Evolutionary conservation across 2,113 vertebrate species (phyloP).

Genomic region (Upupa epops): DNA sequence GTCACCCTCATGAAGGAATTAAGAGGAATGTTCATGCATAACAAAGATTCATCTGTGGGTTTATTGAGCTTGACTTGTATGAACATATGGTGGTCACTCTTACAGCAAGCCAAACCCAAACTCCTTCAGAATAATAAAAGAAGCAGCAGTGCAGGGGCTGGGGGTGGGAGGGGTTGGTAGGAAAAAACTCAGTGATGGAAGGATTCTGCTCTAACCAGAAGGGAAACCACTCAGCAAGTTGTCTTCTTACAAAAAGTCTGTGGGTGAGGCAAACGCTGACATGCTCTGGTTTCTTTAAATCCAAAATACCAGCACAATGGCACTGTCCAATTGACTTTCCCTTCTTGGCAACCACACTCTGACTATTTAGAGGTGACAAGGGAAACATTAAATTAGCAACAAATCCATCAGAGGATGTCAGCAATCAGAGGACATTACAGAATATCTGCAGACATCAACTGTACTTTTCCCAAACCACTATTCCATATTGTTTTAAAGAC

Average conservation of each 20-base stretch:
- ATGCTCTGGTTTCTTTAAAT: neutral
- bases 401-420: neutral
- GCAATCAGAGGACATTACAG: neutral
- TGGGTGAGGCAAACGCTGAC: neutral
- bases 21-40: slow-evolving; percentile 48
- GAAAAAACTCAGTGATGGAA: neutral
- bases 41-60: slow-evolving; percentile 16
- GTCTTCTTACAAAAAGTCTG: neutral
- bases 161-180: too few species aligned
- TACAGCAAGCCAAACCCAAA: slow-evolving; percentile 5
- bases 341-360: neutral
- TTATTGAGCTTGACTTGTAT: slow-evolving; percentile 34
- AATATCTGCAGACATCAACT: neutral
- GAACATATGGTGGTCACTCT: neutral
- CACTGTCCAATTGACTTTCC: neutral
- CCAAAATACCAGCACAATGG: too few species aligned
- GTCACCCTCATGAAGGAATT: slow-evolving; percentile 36
- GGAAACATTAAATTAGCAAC: neutral
- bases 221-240: neutral
- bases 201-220: neutral
- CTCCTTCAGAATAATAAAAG: slow-evolving; percentile 1
- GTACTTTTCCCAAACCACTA: neutral
- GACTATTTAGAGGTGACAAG: neutral
- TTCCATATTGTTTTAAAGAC: neutral
- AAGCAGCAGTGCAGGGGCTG: neutral